Percentiles rank a stretch among this genome's conserved stretches.
Conservation (phyloP, 2,888 invertebrate species). For the Endomychus coccineus region DNA sequence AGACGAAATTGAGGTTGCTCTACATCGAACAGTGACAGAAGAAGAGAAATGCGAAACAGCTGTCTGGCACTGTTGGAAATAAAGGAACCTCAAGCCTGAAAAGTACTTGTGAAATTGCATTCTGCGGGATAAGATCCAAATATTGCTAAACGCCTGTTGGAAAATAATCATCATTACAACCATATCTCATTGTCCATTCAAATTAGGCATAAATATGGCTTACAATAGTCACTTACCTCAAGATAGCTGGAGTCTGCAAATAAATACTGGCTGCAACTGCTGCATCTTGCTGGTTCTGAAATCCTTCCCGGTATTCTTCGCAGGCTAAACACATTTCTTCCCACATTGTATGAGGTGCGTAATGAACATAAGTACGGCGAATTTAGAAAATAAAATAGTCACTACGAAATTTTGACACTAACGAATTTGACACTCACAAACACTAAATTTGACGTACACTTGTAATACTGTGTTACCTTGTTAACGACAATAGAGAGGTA, state of each 20-base stretch:
- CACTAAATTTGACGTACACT: constrained; percentile 9
- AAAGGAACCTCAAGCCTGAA: no score
- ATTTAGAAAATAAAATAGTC: constrained; percentile 20
- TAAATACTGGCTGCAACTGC: constrained; percentile 16
- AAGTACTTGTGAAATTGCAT: no score
- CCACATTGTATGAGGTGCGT: constrained; percentile 20
- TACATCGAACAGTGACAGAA: no score
- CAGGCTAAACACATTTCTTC: constrained; percentile 21
- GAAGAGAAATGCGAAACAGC: no score
- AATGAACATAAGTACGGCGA: constrained; percentile 19
- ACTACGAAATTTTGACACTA: constrained; percentile 19
- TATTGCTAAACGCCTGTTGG: no score
- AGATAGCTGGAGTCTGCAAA: constrained; percentile 27
- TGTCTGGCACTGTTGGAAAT: no score
- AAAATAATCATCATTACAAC: no score
- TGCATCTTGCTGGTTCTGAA: constrained; percentile 14
- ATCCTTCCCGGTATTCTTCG: constrained; percentile 15
- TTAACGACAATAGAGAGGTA: no score
- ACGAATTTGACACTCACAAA: constrained; percentile 13
- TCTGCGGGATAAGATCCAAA: no score
- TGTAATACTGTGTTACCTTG: no score
- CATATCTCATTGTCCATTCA: constrained; percentile 24
- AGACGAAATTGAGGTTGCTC: no score
- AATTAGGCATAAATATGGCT: constrained; percentile 15
- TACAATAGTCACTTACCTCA: constrained; percentile 33